Conservation (phyloP, 2,797 vertebrate species). For the Danio choprae region DNA sequence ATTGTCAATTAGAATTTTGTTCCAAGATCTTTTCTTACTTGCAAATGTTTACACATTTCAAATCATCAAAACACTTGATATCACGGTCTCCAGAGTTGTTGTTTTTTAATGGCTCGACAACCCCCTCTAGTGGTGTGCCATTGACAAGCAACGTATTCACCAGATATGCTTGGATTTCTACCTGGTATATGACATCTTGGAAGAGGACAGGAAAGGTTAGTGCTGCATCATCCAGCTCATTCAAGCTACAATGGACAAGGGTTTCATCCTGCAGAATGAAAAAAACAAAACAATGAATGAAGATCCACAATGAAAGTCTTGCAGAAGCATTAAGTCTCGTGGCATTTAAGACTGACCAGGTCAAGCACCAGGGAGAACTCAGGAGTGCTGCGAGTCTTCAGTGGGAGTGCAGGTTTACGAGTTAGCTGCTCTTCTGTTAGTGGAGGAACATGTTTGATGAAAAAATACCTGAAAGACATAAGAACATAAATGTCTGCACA, state of each 20-base stretch:
- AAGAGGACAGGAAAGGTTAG: constrained; percentile 98
- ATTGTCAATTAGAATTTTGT: neutral
- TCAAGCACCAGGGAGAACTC: constrained; percentile 97
- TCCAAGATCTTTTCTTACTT: neutral
- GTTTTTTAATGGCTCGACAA: constrained; percentile 27
- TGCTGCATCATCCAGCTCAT: constrained; percentile 97
- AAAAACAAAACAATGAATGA: neutral
- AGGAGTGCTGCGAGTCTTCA: constrained; percentile 98
- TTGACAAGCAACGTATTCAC: constrained; percentile 9
- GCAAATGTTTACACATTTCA: neutral
- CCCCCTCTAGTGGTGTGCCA: constrained; percentile 65
- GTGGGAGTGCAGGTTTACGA: constrained; percentile 92
- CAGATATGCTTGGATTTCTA: constrained; percentile 58
- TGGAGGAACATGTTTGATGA: constrained; percentile 97
- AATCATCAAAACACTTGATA: neutral
- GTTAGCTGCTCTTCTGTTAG: constrained; percentile 97
- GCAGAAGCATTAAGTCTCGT: neutral
- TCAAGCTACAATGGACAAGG: constrained; percentile 97
- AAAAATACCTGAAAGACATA: constrained; percentile 87
- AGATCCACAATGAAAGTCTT: neutral
- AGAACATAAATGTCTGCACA: constrained; percentile 20
- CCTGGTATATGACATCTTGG: constrained; percentile 99
- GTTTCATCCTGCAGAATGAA: constrained; percentile 88
- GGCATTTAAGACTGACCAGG: constrained; percentile 77
- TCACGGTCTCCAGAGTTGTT: neutral